Base-by-base conservation (phyloP, 2,797 vertebrate genomes). In the Amblyopsis hoosieri region DNA sequence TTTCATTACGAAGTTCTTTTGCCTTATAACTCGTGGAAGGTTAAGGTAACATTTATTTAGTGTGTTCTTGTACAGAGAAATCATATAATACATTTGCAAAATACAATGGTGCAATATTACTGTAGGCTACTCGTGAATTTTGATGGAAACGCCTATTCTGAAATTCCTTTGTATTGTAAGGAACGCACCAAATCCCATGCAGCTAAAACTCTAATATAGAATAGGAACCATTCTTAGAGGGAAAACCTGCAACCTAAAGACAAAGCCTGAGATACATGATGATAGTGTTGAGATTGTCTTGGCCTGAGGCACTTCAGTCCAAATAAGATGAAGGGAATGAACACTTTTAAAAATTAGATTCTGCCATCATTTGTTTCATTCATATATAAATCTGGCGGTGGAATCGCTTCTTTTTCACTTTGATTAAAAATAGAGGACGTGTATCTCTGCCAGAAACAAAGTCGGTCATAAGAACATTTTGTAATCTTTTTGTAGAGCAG, bases 391-490 rank as follows among this genome's bases (percentile, higher is more conserved):
- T 79, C 65, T 55, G 57, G 62, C 64, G 81, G 23, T 29, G n/a
- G 13, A 11, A 46, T 17, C 10, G 4, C 81, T 3, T 74, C 37
- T 63, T 56, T 75, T 75, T 75, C 14, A n/a, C 74, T 84, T 79
- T 84, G 75, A 85, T 85, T 82, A 85, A 88, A 86, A 78, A 80
- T 87, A 64, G 71, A 87, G 64, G n/a, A 71, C 62, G 45, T 48
- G n/a, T 42, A 45, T 58, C 56, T 12, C 15, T 12, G 31, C 12
- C 12, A 17, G 15, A 29, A 45, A 11, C 48, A 69, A 29, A 68
- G 14, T 68, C 54, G 59, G 66, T 45, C 61, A 62, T 60, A 47
- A 70, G 60, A 74, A 72, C 72, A 78, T 83, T 75, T 51, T 67
- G 45, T 70, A 85, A 83, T 84, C 71, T 64, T 83, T 87, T 81